A percentile compares a stretch with the other conserved stretches of the same genome.
phyloP scores from a whole-genome alignment of 2,113 vertebrate species.

The Otocyon megalotis region DNA sequence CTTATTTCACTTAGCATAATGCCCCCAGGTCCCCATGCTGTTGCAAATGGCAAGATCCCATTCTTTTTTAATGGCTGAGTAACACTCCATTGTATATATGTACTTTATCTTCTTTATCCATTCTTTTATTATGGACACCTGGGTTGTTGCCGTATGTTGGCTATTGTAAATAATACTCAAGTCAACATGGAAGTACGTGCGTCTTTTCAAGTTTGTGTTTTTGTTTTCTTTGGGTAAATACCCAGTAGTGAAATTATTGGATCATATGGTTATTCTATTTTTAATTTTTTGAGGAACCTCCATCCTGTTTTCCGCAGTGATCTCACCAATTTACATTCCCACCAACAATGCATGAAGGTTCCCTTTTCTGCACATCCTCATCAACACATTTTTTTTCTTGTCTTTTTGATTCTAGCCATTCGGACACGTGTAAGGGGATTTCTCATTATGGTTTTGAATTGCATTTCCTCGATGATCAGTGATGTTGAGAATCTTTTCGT shows the following conservation, averaged over 20 bases:
- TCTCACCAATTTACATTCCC: background rate
- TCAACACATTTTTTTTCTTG: background rate
- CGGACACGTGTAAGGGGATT: background rate
- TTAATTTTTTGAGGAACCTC: background rate
- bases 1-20: background rate
- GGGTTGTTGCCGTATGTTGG: background rate
- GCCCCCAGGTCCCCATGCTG: background rate
- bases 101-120: background rate
- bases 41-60: background rate
- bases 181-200: background rate
- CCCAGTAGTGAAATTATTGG: background rate
- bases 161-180: background rate
- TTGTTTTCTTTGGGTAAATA: background rate
- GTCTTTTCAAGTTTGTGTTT: background rate
- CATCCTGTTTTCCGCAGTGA: background rate
- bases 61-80: background rate
- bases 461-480: background rate
- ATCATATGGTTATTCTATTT: background rate
- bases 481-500: background rate
- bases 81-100: background rate
- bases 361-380: background rate
- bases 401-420: background rate
- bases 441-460: background rate
- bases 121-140: background rate
- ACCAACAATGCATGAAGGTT: background rate